A percentile compares a stretch with the other conserved stretches of the same genome.
These are phyloP conservation scores for Drosophila fulvimacula DNA, from an alignment of 2,888 invertebrate species.

Conservation along the genomic window DNA sequence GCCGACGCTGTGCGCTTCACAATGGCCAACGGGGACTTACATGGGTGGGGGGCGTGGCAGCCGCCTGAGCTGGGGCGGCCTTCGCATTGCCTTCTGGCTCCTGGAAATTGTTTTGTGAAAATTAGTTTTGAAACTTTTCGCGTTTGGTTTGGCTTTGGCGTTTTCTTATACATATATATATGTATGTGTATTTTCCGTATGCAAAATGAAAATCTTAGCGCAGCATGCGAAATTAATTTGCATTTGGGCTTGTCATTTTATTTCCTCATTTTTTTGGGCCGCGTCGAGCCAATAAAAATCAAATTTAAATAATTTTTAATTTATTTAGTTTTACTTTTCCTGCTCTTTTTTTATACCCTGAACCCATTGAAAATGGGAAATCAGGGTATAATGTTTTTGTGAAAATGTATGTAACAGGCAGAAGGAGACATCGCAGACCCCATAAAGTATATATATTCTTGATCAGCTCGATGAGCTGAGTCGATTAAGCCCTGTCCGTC, in stretches of 20 bases:
- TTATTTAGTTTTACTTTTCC: constrained; percentile 60
- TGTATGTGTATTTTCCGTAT: constrained; percentile 8
- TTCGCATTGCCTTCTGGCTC: constrained; percentile 50
- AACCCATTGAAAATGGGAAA: too few relatives aligned
- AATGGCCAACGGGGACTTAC: constrained; percentile 28
- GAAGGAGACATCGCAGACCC: too few relatives aligned
- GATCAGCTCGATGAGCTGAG: too few relatives aligned
- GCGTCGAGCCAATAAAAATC: constrained; percentile 64
- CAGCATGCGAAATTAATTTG: constrained; percentile 77
- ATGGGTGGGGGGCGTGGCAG: neutral
- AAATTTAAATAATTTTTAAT: constrained; percentile 79
- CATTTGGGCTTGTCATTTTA: constrained; percentile 64
- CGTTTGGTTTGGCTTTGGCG: constrained; percentile 27
- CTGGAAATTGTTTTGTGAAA: constrained; percentile 78
- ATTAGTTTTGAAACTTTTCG: constrained; percentile 77
- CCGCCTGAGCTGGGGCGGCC: constrained; percentile 14
- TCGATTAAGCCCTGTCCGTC: too few relatives aligned
- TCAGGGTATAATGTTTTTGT: too few relatives aligned
- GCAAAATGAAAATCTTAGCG: constrained; percentile 60
- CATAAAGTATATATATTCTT: too few relatives aligned
- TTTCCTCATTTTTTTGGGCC: constrained; percentile 12
- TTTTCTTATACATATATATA: neutral
- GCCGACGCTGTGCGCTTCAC: constrained; percentile 37
- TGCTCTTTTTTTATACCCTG: neutral
- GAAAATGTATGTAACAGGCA: too few relatives aligned